phyloP scores from a whole-genome alignment of 2,888 invertebrate genomes.

The Nematopogon swammerdamellus region DNA sequence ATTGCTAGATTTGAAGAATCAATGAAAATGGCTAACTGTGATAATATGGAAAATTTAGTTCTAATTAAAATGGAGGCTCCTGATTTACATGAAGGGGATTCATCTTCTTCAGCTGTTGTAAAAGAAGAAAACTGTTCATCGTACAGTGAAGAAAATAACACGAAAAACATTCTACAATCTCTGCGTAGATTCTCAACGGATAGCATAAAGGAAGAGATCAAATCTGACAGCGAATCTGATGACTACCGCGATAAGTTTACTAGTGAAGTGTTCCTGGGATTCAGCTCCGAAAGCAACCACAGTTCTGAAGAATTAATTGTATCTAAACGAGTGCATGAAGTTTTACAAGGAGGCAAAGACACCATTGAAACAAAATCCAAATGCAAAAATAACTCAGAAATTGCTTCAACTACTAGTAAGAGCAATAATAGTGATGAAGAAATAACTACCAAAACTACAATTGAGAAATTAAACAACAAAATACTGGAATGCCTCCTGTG shows the following conservation, averaged over 20 bases:
- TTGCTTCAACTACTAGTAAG: no score
- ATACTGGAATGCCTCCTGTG: neutral
- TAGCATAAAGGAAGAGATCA: neutral
- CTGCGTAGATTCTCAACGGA: neutral
- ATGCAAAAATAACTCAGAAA: neutral
- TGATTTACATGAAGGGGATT: no score
- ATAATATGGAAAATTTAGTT: no score
- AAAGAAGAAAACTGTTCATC: no score
- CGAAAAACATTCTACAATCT: no score
- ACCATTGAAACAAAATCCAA: neutral
- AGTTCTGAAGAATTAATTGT: neutral
- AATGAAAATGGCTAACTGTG: no score
- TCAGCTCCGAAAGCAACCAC: neutral
- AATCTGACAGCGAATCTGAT: neutral
- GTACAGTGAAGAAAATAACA: no score
- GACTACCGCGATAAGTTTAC: neutral
- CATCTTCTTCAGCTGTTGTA: no score
- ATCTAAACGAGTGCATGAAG: neutral
- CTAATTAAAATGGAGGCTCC: no score
- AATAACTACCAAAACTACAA: no score
- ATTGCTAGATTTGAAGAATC: no score
- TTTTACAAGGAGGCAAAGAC: neutral
- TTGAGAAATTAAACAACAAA: neutral
- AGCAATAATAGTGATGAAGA: neutral
- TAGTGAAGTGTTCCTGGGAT: neutral